These are phyloP conservation scores for Semotilus atromaculatus DNA, from an alignment of 2,797 vertebrate species.

Conservation along the genomic window DNA sequence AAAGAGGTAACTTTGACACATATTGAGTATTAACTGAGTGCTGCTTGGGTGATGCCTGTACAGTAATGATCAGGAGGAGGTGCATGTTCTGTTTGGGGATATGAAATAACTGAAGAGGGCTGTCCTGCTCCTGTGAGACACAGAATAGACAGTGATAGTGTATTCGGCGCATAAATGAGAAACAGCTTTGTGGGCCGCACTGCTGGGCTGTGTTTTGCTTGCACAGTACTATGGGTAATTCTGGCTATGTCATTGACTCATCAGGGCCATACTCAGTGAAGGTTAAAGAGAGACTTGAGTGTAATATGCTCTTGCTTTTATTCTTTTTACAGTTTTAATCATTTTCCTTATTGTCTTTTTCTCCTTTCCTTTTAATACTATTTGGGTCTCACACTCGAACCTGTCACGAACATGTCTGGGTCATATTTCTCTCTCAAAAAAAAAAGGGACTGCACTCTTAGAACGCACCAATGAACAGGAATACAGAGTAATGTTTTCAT, in stretches of 20 bases:
- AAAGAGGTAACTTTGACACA: slow-evolving; percentile 29
- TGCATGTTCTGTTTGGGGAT: slow-evolving; percentile 32
- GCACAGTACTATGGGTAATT: slow-evolving; percentile 56
- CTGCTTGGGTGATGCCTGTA: slow-evolving; percentile 30
- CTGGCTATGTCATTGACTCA: slow-evolving; percentile 42
- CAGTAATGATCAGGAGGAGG: slow-evolving; percentile 46
- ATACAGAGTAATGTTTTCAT: neutral
- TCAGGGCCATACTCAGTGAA: slow-evolving; percentile 51
- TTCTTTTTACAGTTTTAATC: neutral
- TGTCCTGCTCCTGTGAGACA: slow-evolving; percentile 30
- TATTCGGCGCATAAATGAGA: slow-evolving; percentile 49
- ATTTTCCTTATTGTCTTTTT: neutral
- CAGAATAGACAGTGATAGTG: slow-evolving; percentile 18
- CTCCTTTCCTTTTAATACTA: neutral
- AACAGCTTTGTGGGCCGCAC: slow-evolving; percentile 22
- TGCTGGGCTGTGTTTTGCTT: slow-evolving; percentile 45
- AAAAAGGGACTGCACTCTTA: neutral
- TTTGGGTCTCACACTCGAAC: neutral
- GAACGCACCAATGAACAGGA: too few species aligned
- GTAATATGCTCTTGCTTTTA: slow-evolving; percentile 11
- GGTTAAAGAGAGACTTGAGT: slow-evolving; percentile 54
- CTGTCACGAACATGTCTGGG: neutral
- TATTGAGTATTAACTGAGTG: slow-evolving; percentile 28
- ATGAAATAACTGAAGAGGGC: slow-evolving; percentile 53
- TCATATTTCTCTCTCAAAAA: neutral